Conservation (phyloP, 2,888 invertebrate species). For the Lasioglossum villosulum region DNA sequence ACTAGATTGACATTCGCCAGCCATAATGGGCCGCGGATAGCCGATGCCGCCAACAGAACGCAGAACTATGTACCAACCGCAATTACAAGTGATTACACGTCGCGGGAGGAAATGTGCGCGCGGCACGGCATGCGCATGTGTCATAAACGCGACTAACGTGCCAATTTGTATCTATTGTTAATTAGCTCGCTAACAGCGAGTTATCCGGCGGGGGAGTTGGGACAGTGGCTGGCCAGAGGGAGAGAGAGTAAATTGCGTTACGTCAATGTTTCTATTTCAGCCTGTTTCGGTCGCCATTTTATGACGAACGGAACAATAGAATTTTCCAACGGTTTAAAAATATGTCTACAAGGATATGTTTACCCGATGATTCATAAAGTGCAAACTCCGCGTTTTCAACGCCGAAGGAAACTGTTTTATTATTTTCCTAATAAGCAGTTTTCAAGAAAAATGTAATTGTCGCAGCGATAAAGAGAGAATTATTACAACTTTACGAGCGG, state of each 20-base stretch:
- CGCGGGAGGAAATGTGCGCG: constrained; percentile 48
- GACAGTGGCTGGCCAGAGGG: not conserved
- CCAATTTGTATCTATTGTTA: constrained; percentile 63
- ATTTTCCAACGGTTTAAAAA: no score
- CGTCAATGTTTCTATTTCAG: not conserved
- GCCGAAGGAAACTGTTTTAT: no score
- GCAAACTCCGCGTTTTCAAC: no score
- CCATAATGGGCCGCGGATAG: constrained; percentile 27
- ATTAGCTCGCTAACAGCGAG: constrained; percentile 64
- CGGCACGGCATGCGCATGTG: constrained; percentile 47
- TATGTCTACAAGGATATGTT: no score
- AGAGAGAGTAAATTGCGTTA: constrained; percentile 29
- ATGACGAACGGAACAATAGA: not conserved
- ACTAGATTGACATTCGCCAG: constrained; percentile 50
- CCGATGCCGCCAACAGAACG: constrained; percentile 32
- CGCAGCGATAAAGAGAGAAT: no score
- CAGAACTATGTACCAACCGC: constrained; percentile 32
- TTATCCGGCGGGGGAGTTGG: constrained; percentile 35
- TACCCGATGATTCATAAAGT: no score
- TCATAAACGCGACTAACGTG: constrained; percentile 48
- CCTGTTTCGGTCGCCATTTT: not conserved
- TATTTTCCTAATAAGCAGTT: no score
- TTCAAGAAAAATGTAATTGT: no score
- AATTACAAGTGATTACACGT: constrained; percentile 64
- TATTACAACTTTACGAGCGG: no score